Conservation (phyloP, 2,888 invertebrate species). For the Ormyrus labotus region DNA sequence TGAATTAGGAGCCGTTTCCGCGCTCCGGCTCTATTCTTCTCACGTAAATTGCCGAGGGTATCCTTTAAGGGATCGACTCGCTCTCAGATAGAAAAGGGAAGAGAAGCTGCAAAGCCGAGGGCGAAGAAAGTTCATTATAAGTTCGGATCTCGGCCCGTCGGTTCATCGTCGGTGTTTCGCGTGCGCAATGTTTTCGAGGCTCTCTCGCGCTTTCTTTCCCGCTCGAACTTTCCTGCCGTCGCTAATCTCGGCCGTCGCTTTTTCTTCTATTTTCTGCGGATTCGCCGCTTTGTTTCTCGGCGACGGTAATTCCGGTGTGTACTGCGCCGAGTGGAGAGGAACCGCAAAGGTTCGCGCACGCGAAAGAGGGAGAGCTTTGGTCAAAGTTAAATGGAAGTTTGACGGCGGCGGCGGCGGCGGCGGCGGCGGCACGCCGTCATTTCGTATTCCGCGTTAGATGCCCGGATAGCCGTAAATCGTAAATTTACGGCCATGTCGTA, state of each 20-base stretch:
- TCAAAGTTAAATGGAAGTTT: constrained; percentile 61
- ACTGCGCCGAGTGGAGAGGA: constrained; percentile 15
- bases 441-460: constrained; percentile 61
- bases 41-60: neutral
- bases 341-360: constrained; percentile 43
- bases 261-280: neutral
- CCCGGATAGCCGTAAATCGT: constrained; percentile 62
- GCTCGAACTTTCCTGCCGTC: constrained; percentile 30
- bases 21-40: neutral
- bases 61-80: neutral
- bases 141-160: constrained; percentile 27
- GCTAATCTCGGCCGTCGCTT: neutral
- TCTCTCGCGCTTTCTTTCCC: constrained; percentile 4
- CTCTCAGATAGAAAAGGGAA: neutral
- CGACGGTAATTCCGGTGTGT: constrained; percentile 23
- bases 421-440: constrained; percentile 52
- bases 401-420: constrained; percentile 46
- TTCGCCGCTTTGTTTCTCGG: constrained; percentile 36
- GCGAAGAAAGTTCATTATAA: constrained; percentile 48
- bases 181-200: neutral
- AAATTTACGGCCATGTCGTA: constrained; percentile 62
- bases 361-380: constrained; percentile 42
- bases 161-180: constrained; percentile 5
- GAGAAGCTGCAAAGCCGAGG: constrained; percentile 37
- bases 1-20: constrained; percentile 17